A percentile compares a stretch with the other conserved stretches of the same genome.
Conservation (phyloP, 1,140 invertebrate genomes). For the Battus philenor region DNA sequence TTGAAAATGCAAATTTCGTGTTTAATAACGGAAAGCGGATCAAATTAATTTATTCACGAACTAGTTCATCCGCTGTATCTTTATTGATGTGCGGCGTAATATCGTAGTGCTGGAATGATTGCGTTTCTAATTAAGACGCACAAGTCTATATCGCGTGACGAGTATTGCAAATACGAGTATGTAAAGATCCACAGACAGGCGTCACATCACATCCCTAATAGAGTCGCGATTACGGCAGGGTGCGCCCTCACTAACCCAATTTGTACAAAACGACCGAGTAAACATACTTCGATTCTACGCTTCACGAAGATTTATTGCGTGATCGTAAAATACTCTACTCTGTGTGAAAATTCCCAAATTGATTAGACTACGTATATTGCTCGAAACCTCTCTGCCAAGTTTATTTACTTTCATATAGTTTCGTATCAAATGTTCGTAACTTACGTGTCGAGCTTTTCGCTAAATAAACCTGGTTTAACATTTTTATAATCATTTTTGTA, state of each 20-base stretch:
- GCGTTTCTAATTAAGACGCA: conserved; percentile 33
- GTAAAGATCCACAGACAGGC: conserved; percentile 36
- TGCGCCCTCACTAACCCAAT: conserved; percentile 59
- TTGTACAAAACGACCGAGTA: conserved; percentile 56
- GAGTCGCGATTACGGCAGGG: conserved; percentile 45
- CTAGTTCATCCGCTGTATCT: conserved; percentile 10
- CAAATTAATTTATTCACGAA: conserved; percentile 14
- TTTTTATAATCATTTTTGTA: too few species aligned
- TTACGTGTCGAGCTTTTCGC: too few species aligned
- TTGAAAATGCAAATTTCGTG: conserved; percentile 13
- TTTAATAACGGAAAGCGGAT: conserved; percentile 1
- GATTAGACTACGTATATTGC: conserved; percentile 33
- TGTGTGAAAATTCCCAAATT: conserved; percentile 44
- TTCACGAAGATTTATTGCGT: conserved; percentile 48
- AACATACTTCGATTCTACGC: conserved; percentile 52
- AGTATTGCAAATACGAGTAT: conserved; percentile 48
- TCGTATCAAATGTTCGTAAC: too few species aligned
- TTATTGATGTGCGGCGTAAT: conserved; percentile 19
- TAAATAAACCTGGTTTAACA: too few species aligned
- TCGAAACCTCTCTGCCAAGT: conserved; percentile 28
- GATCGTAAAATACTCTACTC: conserved; percentile 52
- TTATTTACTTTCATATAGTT: conserved; percentile 35
- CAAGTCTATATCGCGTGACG: conserved; percentile 23
- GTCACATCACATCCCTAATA: conserved; percentile 43
- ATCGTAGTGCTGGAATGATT: conserved; percentile 18